A percentile compares a stretch with the other conserved stretches of the same genome.
Conservation (phyloP, 2,797 vertebrate genomes). For the Peromyscus nudipes region DNA sequence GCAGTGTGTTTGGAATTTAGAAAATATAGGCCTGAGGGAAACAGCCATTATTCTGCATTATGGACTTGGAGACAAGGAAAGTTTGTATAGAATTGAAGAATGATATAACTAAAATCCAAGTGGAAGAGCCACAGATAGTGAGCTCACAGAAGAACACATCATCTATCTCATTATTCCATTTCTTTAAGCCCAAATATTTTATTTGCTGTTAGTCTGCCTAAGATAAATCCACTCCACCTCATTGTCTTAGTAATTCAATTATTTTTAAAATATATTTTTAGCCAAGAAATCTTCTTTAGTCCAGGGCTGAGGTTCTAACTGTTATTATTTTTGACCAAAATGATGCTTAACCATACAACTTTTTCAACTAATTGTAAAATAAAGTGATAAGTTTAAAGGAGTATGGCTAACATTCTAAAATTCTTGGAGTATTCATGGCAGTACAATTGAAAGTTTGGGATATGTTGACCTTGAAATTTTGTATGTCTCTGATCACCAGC, state of each 20-base stretch:
- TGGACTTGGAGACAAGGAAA: not conserved
- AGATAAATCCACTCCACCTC: not conserved
- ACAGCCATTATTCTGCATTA: not conserved
- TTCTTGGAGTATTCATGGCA: not conserved
- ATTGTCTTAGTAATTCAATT: not conserved
- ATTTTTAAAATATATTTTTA: conserved; percentile 1
- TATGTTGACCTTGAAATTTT: not conserved
- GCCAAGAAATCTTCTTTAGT: not conserved
- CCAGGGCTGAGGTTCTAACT: not conserved
- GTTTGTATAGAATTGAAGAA: not conserved
- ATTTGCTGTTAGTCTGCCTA: not conserved
- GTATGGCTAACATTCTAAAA: not conserved
- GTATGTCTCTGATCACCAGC: not conserved
- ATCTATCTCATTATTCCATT: not conserved
- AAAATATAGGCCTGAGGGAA: not conserved
- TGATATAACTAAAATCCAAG: not conserved
- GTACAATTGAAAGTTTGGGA: not conserved
- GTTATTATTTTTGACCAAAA: not conserved
- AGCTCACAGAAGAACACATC: not conserved
- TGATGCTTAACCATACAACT: not conserved
- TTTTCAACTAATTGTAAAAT: not conserved
- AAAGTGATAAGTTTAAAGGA: not conserved
- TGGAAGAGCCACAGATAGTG: not conserved
- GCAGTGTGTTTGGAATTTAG: not conserved
- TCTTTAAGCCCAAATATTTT: not conserved